Conservation (phyloP, 1,140 invertebrate genomes). For the Philotrypesis tridentata region DNA sequence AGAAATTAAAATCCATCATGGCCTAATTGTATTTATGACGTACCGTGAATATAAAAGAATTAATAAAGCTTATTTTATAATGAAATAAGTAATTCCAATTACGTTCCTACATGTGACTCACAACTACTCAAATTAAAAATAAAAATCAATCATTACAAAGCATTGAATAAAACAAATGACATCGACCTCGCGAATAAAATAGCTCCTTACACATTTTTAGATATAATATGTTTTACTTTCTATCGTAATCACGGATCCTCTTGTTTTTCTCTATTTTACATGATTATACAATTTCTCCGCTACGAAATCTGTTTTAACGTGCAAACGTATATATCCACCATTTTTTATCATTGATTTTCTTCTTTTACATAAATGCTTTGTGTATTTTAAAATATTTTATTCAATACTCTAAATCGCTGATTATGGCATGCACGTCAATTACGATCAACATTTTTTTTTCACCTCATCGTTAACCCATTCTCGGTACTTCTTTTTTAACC, state of each 20-base stretch:
- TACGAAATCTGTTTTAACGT: slow-evolving; percentile 2
- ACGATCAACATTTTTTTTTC: not conserved
- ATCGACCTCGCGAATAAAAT: slow-evolving; percentile 15
- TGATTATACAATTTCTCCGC: not conserved
- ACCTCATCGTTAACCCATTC: not conserved
- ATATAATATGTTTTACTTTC: not conserved
- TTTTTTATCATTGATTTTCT: not conserved
- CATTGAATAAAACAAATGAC: not conserved
- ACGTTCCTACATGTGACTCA: slow-evolving; percentile 54
- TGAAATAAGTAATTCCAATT: slow-evolving; percentile 59
- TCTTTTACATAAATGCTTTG: not conserved
- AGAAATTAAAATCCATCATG: not conserved
- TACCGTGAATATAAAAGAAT: slow-evolving; percentile 33
- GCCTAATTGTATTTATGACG: slow-evolving; percentile 21
- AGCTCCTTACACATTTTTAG: slow-evolving; percentile 13
- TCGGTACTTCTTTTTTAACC: not conserved
- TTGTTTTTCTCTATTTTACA: slow-evolving; percentile 25
- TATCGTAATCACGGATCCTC: not conserved
- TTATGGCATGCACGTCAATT: slow-evolving; percentile 17
- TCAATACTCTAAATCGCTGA: slow-evolving; percentile 11
- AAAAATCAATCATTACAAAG: slow-evolving; percentile 30
- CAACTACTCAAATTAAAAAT: slow-evolving; percentile 6
- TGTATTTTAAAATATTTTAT: slow-evolving; percentile 2
- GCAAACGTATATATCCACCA: not conserved
- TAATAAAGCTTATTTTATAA: slow-evolving; percentile 52